Evolutionary conservation across 2,797 vertebrate species (phyloP), one percentile per base, ranked within the genome.

Genomic region (Pipistrellus pygmaeus): DNA sequence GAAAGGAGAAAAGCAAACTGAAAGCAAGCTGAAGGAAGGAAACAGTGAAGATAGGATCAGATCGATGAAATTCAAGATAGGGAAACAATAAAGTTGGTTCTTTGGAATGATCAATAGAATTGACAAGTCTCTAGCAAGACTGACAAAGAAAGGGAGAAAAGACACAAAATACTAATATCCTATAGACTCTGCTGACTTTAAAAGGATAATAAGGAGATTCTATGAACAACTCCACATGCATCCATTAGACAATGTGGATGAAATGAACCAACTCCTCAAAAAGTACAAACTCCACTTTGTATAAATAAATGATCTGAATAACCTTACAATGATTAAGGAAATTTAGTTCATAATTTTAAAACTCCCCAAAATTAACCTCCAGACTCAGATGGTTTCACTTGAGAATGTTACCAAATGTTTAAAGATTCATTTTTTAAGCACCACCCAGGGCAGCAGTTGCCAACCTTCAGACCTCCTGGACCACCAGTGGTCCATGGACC

Each of bases 261-360:
- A 91, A 69, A 77, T 35, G 17, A n/a, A 64, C 46, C 48, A 75
- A 69, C 81, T 76, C 30, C 46, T 82, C 51, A 86, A 69, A 95
- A 86, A 93, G 6, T 21, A 38, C 21, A 60, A 81, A 62, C 44
- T 46, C 32, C 1, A 46, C 30, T 44, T 44, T 44, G 44, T 44
- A 44, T 44, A 44, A 44, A 44, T 41, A 66, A 73, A 71, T 90
- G 30, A 73, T 80, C 85, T 75, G n/a, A 69, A 23, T 75, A 92
- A 21, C 32, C 48, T 30, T 53, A 71, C 9, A n/a, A 55, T 23
- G 64, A n/a, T 46, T 66, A 81, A 91, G 41, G 32, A 76, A 68
- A 69, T 69, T 60, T 48, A 62, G 27, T 44, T 77, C 46, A 46
- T 64, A 62, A 71, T 83, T 84, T 68, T 46, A 72, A 94, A 87